A percentile compares a stretch with the other conserved stretches of the same genome.
phyloP scores from a whole-genome alignment of 2,888 invertebrate species.

The Lochmaea capreae region DNA sequence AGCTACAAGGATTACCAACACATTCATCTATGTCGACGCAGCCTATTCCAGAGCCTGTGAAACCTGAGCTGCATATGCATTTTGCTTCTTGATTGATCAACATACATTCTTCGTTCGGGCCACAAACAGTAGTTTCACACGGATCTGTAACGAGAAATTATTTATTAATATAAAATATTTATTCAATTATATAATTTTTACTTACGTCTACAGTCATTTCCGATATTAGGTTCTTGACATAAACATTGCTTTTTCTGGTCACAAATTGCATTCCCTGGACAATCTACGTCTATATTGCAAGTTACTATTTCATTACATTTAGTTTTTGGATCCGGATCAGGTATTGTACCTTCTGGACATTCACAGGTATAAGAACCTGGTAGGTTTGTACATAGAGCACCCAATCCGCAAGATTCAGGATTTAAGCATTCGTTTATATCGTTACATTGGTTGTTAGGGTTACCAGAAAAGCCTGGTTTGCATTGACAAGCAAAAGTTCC shows the following conservation, averaged over 20 bases:
- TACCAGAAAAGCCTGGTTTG: conserved; percentile 86
- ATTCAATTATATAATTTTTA: conserved; percentile 50
- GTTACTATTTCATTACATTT: conserved; percentile 86
- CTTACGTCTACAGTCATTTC: conserved; percentile 92
- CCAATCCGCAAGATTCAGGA: conserved; percentile 80
- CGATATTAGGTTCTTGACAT: conserved; percentile 91
- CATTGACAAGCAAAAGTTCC: conserved; percentile 87
- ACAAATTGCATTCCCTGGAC: conserved; percentile 91
- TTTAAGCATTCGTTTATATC: conserved; percentile 87
- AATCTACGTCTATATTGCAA: conserved; percentile 80
- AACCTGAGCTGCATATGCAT: conserved; percentile 86
- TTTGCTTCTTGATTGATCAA: conserved; percentile 84
- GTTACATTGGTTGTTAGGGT: conserved; percentile 82
- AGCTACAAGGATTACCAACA: conserved; percentile 81
- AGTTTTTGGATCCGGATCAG: conserved; percentile 85
- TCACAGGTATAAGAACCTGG: conserved; percentile 83
- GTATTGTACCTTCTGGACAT: conserved; percentile 84
- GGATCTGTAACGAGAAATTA: conserved; percentile 75
- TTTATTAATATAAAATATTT: not conserved
- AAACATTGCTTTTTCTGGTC: conserved; percentile 81
- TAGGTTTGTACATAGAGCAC: conserved; percentile 83
- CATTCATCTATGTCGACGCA: conserved; percentile 94
- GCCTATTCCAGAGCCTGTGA: conserved; percentile 76
- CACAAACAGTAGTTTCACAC: conserved; percentile 86
- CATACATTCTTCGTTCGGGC: conserved; percentile 90